These are phyloP conservation scores for Myioborus melanocephalus DNA, from an alignment of 2,797 vertebrate species.

Conservation along the genomic window DNA sequence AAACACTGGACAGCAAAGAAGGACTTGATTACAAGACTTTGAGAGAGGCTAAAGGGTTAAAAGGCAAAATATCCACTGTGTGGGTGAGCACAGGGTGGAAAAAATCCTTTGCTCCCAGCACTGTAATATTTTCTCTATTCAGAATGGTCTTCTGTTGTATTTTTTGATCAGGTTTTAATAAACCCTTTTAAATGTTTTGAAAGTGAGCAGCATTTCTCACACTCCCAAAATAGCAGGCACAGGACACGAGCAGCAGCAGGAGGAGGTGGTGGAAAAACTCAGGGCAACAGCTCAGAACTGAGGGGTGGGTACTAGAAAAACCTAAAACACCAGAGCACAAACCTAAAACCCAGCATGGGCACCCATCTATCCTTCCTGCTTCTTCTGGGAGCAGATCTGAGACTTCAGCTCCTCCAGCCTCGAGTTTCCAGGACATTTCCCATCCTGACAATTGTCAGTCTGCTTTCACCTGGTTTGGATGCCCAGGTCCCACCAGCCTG, in stretches of 20 bases:
- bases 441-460: not conserved
- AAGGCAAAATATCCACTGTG: not conserved
- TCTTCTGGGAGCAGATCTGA: not conserved
- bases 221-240: fast-evolving
- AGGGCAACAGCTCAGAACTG: not conserved
- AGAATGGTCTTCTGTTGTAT: not conserved
- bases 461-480: not conserved
- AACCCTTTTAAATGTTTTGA: not conserved
- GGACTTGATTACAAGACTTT: not conserved
- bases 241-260: not conserved
- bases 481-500: not conserved
- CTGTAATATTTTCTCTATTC: not conserved
- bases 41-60: not conserved
- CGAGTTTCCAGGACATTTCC: not conserved
- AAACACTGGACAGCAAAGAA: not conserved
- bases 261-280: not conserved
- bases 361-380: not conserved
- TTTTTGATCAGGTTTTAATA: not conserved
- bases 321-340: too few species aligned
- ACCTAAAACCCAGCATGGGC: fast-evolving
- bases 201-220: not conserved
- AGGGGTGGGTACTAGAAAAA: fast-evolving
- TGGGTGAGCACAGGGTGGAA: not conserved
- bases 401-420: not conserved
- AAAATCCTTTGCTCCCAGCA: not conserved